A percentile compares a stretch with the other conserved stretches of the same genome.
Evolutionary conservation across 23 tunicate genomes (phyloP).

Genomic region (Styela plicata): DNA sequence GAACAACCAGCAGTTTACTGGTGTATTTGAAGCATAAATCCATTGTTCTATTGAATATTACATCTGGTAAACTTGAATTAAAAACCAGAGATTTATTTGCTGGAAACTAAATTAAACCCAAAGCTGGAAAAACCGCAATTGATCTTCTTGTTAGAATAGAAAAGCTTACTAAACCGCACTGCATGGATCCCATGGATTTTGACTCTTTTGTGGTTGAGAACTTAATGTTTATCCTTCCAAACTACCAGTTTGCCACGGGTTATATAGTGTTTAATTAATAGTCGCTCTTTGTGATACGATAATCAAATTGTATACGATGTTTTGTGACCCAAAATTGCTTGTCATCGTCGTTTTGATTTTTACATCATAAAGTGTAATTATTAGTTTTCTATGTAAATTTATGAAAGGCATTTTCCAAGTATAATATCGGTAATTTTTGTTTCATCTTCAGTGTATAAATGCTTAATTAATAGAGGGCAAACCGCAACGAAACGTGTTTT

Average conservation of each 20-base stretch:
- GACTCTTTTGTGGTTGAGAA: background rate
- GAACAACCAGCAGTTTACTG: too few species aligned
- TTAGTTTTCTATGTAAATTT: background rate
- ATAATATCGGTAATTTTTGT: background rate
- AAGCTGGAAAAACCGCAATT: too few species aligned
- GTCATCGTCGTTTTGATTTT: background rate
- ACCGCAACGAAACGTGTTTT: background rate
- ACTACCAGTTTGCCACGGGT: background rate
- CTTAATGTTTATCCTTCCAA: background rate
- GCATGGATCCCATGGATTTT: background rate
- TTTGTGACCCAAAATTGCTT: background rate
- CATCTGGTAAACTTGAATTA: too few species aligned
- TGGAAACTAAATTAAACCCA: too few species aligned
- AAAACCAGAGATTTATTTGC: too few species aligned
- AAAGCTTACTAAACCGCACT: background rate
- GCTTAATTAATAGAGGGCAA: background rate
- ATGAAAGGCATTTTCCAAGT: background rate
- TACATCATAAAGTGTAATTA: background rate
- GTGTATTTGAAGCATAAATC: too few species aligned
- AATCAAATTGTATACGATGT: background rate
- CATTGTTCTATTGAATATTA: too few species aligned
- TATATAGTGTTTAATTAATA: background rate
- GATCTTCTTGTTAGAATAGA: too few species aligned
- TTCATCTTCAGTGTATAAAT: background rate
- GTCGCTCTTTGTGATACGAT: background rate